These are phyloP conservation scores for Ceratosolen fusciceps DNA, from an alignment of 1,140 invertebrate genomes.

Conservation along the genomic window DNA sequence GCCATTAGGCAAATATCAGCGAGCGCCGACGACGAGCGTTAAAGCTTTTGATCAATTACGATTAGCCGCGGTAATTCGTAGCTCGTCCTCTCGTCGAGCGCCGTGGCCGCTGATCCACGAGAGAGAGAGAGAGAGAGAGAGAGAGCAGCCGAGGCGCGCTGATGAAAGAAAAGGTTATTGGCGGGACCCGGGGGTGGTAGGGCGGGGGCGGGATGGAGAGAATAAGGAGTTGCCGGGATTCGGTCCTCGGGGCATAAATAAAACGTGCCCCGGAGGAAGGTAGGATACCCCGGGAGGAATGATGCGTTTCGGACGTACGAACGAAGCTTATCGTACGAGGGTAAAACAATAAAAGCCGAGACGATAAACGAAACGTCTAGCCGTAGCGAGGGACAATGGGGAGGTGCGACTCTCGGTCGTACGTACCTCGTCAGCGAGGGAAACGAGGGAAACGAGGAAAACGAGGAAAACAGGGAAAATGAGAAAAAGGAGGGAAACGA, in stretches of 20 bases:
- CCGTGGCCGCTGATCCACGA: background rate
- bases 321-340: background rate
- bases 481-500: too few relatives aligned
- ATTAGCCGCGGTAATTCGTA: background rate
- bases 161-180: too few relatives aligned
- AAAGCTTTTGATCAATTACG: background rate
- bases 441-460: background rate
- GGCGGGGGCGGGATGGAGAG: too few relatives aligned
- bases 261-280: background rate
- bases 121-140: background rate
- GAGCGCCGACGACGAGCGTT: background rate
- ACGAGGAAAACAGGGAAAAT: too few relatives aligned
- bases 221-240: background rate
- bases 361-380: background rate
- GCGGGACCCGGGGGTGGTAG: too few relatives aligned
- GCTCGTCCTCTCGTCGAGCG: background rate
- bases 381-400: background rate
- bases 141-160: too few relatives aligned
- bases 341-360: conserved; percentile 21
- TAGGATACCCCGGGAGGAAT: too few relatives aligned
- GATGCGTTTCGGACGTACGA: background rate
- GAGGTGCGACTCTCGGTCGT: background rate
- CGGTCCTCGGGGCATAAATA: background rate
- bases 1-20: background rate
- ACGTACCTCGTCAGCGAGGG: background rate